Base-by-base conservation (phyloP, 2,113 vertebrate species). In the Saccopteryx bilineata region DNA sequence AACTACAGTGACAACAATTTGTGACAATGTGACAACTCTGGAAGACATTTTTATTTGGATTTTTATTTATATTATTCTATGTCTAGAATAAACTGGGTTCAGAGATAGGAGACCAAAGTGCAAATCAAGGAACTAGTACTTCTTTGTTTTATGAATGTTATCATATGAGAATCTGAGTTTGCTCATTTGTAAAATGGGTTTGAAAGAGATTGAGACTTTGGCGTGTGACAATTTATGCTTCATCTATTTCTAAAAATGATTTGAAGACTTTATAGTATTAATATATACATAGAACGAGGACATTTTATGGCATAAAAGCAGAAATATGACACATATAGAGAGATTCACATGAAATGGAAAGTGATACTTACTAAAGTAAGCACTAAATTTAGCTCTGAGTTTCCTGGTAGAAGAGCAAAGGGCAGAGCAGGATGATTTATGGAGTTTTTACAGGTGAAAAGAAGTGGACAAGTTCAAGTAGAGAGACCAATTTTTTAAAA, bases 381-480 rank as follows among this genome's bases (percentile, higher is more conserved):
- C 7, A 71, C 39, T 79, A 54, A 84, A 87, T 84, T 91, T 87
- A 93, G 69, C 46, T 75, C 81, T 60, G 18, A 96, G 71, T 75
- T 93, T 76, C 54, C 82, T 84, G 46, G 60, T 76, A 91, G 58
- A 46, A 95, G 26, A 74, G 28, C 66, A 80, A 84, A 83, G 31
- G 66, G 54, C 8, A 93, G 84, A 96, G 58, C 7, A 76, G 1
- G 2, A 48, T 80, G 52, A 75, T 17, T 75, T 88, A 54, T 50
- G 74, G 26, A 78, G 58, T 66, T 88, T 92, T 96, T 18, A 72
- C n/a, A 76, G 23, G 52, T 68, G 33, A 56, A 87, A 90, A 93
- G 75, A 72, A 21, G 63, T 56, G 9, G 75, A 46, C 33, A 80
- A 3, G 2, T 92, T 95, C n/a, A 63, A 19, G 46, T 71, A 72